Conservation (phyloP, 2,888 invertebrate genomes). For the Mimas tiliae region DNA sequence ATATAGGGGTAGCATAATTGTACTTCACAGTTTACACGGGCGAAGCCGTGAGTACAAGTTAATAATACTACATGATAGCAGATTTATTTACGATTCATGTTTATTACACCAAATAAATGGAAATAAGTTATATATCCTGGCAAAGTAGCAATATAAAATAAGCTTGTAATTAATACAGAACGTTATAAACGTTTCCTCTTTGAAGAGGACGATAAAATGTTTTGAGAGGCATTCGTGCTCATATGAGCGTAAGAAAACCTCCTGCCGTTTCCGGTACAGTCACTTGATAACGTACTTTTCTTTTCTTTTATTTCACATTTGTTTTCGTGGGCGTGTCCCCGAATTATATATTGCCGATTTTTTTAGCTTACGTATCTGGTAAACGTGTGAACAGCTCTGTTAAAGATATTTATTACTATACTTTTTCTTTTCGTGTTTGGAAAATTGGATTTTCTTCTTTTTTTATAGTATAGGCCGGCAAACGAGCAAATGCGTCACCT, state of each 20-base stretch:
- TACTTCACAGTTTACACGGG: no score
- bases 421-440: background rate
- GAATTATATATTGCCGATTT: slow-evolving; percentile 4
- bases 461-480: no score
- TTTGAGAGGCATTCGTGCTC: slow-evolving; percentile 10
- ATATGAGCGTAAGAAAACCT: background rate
- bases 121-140: background rate
- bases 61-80: no score
- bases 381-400: background rate
- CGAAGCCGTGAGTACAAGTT: no score
- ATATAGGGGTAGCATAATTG: no score
- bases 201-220: slow-evolving; percentile 2
- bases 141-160: background rate
- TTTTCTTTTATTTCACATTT: background rate
- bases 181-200: background rate
- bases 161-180: background rate
- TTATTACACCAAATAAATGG: background rate
- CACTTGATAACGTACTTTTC: slow-evolving; percentile 1
- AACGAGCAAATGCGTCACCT: no score
- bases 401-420: background rate
- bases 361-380: background rate
- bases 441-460: background rate
- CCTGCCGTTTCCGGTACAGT: slow-evolving; percentile 14
- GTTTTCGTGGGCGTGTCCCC: background rate
- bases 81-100: background rate